Evolutionary conservation across 2,113 vertebrate genomes (phyloP), one percentile per base, ranked within the genome.

Genomic region (cat (Felis catus)): DNA sequence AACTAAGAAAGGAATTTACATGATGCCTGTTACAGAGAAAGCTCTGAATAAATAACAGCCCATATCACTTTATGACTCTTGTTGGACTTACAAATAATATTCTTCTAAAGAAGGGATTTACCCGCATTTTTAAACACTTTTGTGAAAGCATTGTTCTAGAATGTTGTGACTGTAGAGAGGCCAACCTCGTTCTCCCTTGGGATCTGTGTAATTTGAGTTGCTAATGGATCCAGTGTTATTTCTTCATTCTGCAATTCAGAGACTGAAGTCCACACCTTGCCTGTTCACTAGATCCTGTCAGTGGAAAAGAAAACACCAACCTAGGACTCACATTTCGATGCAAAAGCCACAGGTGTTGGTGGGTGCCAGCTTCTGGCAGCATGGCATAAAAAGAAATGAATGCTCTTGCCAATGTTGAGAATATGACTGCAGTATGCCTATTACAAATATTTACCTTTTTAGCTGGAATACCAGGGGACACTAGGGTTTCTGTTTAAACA

Each of bases 381-480:
- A 86, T 76, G 88, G 91, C 94, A 97, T 74, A 96, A 97, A 96
- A 61, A 71, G 94, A 97, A 96, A 97, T 95, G 55, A 97, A 66
- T 31, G 93, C 70, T 85, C 33, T 91, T 95, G 66, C 95, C 95
- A 96, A 61, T 5, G n/a, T 31, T 68, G 84, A 74, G 80, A 85
- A 66, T 97, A 96, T 89, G 82, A 68, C 91, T 21, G 4, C 82
- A 96, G 90, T 80, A 70, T 97, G 90, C 91, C 97, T 96, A 25
- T 95, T 92, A n/a, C 66, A 98, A 98, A 98, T 80, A 97, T 98
- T 86, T 98, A 98, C 89, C 95, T 97, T 98, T 89, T 94, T 68
- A 81, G 70, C 71, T 51, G 94, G 93, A 94, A 74, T 95, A 29
- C 82, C 95, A 97, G 53, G 78, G 78, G 95, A 96, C 73, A 48